Conservation (phyloP, 1,140 invertebrate genomes). For the Drosophila parabipectinata region DNA sequence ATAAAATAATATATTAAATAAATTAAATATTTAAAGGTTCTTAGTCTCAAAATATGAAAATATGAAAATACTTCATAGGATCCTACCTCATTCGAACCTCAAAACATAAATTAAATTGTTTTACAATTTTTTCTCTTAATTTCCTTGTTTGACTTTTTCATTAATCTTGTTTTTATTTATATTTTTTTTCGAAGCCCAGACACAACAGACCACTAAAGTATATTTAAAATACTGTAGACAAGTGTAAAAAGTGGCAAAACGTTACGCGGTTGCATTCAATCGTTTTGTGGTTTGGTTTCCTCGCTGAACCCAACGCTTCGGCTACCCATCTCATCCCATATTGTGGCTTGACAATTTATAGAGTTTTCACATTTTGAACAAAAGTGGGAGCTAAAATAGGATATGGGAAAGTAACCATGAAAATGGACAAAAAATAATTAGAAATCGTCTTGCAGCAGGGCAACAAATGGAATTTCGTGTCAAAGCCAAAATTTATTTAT, state of each 20-base stretch:
- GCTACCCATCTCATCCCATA: constrained; percentile 37
- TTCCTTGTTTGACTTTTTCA: neutral
- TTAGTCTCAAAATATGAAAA: too few species aligned
- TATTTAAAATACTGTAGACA: constrained; percentile 67
- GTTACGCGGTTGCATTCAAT: constrained; percentile 71
- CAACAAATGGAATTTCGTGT: constrained; percentile 19
- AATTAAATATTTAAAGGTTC: too few species aligned
- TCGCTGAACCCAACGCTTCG: constrained; percentile 13
- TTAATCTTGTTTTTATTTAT: constrained; percentile 4
- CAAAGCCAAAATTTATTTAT: constrained; percentile 55
- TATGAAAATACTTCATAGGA: too few species aligned
- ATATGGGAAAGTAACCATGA: constrained; percentile 1
- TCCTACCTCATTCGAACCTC: too few species aligned
- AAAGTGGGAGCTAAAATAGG: constrained; percentile 6
- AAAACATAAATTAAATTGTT: neutral
- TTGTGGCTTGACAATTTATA: constrained; percentile 66
- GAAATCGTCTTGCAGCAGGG: constrained; percentile 42
- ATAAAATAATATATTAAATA: neutral
- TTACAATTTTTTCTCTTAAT: neutral
- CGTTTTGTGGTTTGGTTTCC: constrained; percentile 57
- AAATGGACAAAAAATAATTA: constrained; percentile 58
- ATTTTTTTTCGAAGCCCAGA: neutral
- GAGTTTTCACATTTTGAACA: constrained; percentile 32
- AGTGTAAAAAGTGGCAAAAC: constrained; percentile 64
- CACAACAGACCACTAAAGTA: constrained; percentile 44